Conservation (phyloP, 2,888 invertebrate genomes). For the Resseliella maxima region DNA sequence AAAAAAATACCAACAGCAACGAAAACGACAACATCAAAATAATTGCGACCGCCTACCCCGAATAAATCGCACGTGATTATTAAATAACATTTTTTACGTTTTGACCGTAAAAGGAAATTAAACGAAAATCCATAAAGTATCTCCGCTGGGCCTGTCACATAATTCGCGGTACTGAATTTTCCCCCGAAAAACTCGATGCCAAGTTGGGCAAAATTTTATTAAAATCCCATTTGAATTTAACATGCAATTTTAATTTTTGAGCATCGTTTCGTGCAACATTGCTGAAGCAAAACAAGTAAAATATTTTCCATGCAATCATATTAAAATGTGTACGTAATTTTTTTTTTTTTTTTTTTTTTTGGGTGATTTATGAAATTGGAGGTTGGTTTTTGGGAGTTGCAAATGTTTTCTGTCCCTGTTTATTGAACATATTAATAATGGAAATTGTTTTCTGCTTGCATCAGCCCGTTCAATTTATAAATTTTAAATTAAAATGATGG, state of each 20-base stretch:
- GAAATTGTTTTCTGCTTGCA: background rate
- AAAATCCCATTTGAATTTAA: conserved; percentile 41
- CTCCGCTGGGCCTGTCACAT: background rate
- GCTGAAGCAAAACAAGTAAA: too few relatives aligned
- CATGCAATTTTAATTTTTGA: conserved; percentile 22
- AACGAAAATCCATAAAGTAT: background rate
- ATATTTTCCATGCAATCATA: too few relatives aligned
- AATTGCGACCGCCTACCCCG: background rate
- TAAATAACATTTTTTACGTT: background rate
- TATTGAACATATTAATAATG: background rate
- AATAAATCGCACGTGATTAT: conserved; percentile 23
- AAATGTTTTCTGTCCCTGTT: background rate
- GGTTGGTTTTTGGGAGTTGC: too few relatives aligned
- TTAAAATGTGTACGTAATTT: too few relatives aligned
- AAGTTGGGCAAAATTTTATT: background rate
- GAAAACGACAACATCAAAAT: too few relatives aligned
- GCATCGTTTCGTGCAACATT: background rate
- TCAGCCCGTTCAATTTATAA: background rate
- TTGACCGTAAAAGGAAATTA: conserved; percentile 27
- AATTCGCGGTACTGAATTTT: background rate
- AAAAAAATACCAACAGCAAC: background rate
- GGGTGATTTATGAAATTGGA: conserved; percentile 44
- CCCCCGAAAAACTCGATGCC: background rate
- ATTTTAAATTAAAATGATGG: background rate
- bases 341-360: too few relatives aligned